Evolutionary conservation across 1,140 invertebrate species (phyloP).

Genomic region (Gonatopus flavifemur): DNA sequence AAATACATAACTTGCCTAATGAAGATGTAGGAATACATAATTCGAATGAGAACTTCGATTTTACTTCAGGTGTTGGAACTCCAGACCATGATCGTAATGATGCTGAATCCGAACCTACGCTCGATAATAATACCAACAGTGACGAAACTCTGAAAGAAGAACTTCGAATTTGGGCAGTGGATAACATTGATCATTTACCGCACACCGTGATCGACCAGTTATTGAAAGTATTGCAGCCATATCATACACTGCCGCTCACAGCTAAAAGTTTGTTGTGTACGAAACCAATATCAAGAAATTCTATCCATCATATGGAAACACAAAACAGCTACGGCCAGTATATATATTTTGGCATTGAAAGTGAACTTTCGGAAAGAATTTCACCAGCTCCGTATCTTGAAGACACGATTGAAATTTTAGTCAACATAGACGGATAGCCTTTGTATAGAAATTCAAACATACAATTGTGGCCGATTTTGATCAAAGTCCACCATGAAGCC

Average conservation of each 20-base stretch:
- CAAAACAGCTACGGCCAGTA: slow-evolving; percentile 1
- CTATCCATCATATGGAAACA: not conserved
- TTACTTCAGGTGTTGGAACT: too few relatives aligned
- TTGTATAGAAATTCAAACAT: slow-evolving; percentile 5
- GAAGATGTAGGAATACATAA: too few relatives aligned
- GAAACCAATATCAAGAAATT: not conserved
- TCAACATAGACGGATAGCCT: slow-evolving; percentile 12
- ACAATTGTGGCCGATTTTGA: slow-evolving; percentile 13
- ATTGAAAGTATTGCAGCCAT: not conserved
- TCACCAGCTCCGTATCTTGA: slow-evolving; percentile 1
- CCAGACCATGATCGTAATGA: too few relatives aligned
- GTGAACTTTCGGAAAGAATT: not conserved
- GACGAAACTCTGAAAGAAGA: not conserved
- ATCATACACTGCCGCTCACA: not conserved
- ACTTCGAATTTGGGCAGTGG: not conserved
- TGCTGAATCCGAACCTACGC: too few relatives aligned
- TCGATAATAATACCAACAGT: too few relatives aligned
- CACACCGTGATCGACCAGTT: not conserved
- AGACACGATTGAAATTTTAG: slow-evolving; percentile 2
- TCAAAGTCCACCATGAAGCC: not conserved
- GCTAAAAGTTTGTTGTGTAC: not conserved
- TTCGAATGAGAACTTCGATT: too few relatives aligned
- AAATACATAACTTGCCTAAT: too few relatives aligned
- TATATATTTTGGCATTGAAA: slow-evolving; percentile 10
- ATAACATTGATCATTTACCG: not conserved